Evolutionary conservation across 2,113 vertebrate species (phyloP), one percentile per base, ranked within the genome.

Genomic region (Cheirogaleus medius): DNA sequence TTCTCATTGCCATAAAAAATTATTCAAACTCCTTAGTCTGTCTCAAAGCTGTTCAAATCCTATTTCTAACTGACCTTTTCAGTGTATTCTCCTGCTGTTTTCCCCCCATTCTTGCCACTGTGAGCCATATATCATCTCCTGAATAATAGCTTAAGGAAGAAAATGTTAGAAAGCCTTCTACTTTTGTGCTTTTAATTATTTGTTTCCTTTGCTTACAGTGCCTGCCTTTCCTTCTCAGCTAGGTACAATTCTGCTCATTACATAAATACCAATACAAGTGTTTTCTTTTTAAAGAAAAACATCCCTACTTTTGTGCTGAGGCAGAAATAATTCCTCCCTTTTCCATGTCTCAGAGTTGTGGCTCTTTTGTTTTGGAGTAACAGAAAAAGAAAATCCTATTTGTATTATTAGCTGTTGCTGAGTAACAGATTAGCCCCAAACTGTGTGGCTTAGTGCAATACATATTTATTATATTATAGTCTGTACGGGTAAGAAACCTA

Each of bases 41-140:
- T 93, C n/a, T 89, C 78, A 83, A 77, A 95, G n/a, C 39, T 56
- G 21, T 87, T 89, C 39, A 42, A 63, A 34, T 71, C 17, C n/a
- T 81, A 84, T 60, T 76, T 78, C 34, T 80, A 83, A 85, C 17
- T 95, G 63, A 96, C 15, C 18, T 87, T 95, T 96, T 49, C 86
- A 49, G 14, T 63, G 12, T 69, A 42, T 91, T 96, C 81, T 83
- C 58, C n/a, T 77, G 49, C 37, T 64, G 34, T 56, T 87, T 63
- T 39, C 6, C 12, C 25, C 11, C 54, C 1, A 14, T 52, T 92
- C n/a, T 85, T 68, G 32, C 14, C 23, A 52, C 5, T 13, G 1
- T 58, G 23, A 7, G 8, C 49, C 32, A n/a, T 42, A 32, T 58
- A 42, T 63, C 58, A 73, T 49, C 37, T 85, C n/a, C 56, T 54